Evolutionary conservation across 2,797 vertebrate species (phyloP).

Genomic region (Channallabes apus): DNA sequence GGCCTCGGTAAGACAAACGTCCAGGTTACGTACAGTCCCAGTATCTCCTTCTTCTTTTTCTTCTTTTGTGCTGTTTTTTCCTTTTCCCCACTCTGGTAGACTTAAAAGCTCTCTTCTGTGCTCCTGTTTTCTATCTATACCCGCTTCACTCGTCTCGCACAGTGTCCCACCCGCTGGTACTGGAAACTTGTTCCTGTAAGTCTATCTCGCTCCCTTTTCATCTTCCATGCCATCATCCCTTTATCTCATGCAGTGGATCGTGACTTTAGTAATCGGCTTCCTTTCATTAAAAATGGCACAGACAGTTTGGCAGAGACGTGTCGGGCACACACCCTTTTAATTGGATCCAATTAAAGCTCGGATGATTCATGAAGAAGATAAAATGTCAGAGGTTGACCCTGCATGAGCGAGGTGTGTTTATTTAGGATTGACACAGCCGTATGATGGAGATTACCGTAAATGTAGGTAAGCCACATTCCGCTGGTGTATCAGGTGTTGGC

Average conservation of each 20-base stretch:
- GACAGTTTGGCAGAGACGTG: background rate
- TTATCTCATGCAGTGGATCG: slow-evolving; percentile 56
- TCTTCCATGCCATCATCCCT: slow-evolving; percentile 60
- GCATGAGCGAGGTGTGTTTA: background rate
- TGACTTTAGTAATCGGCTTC: background rate
- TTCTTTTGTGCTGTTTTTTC: background rate
- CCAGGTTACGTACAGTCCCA: background rate
- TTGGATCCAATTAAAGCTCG: background rate
- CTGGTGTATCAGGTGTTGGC: slow-evolving; percentile 50
- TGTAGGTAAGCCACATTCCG: slow-evolving; percentile 14
- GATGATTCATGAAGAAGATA: background rate
- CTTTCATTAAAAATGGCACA: background rate
- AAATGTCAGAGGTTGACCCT: background rate
- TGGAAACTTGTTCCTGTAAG: slow-evolving; percentile 88
- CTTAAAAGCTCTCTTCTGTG: background rate
- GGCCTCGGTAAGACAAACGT: slow-evolving; percentile 73
- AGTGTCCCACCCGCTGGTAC: slow-evolving; percentile 84
- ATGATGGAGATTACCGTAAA: slow-evolving; percentile 11
- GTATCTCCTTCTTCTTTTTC: slow-evolving; percentile 9
- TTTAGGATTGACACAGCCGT: background rate
- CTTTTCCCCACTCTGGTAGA: no score
- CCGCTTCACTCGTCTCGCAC: slow-evolving; percentile 63
- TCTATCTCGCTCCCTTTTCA: slow-evolving; percentile 69
- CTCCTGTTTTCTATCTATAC: slow-evolving; percentile 40
- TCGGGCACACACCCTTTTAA: slow-evolving; percentile 17